phyloP scores from a whole-genome alignment of 2,888 invertebrate genomes.

The Drosophila setosimentum region DNA sequence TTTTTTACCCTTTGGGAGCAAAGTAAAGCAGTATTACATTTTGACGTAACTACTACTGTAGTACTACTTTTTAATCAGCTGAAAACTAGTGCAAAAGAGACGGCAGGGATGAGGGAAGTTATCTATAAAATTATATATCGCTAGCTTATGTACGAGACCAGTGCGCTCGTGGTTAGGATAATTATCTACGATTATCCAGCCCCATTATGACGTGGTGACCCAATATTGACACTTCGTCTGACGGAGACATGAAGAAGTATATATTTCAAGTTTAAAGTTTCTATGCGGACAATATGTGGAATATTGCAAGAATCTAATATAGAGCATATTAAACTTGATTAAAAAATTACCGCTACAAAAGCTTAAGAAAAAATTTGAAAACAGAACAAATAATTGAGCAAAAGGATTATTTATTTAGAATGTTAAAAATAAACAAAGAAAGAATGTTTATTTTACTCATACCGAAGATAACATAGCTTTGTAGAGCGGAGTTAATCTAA shows the following conservation, averaged over 20 bases:
- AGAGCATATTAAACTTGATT: not conserved
- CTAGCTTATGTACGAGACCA: not conserved
- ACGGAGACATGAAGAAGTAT: not conserved
- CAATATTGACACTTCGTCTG: not conserved
- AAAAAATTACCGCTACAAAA: not conserved
- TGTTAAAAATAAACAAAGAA: not conserved
- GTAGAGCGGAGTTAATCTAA: not conserved
- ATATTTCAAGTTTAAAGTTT: not conserved
- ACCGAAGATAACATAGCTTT: not conserved
- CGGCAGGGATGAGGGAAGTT: not conserved
- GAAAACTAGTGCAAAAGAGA: not conserved
- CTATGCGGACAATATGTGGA: not conserved
- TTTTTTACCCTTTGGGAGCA: not conserved
- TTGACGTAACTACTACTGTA: not conserved
- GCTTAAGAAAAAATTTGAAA: not conserved
- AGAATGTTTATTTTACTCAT: not conserved
- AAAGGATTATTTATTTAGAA: not conserved
- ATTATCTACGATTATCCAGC: not conserved
- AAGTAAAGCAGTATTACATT: not conserved
- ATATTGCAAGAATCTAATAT: not conserved
- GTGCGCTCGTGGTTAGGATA: not conserved
- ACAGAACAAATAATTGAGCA: not conserved
- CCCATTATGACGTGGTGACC: not conserved
- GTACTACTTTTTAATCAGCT: not conserved
- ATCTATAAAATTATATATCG: not conserved